These are phyloP conservation scores for Neomorphus geoffroyi DNA, from an alignment of 2,797 vertebrate species.

Conservation along the genomic window DNA sequence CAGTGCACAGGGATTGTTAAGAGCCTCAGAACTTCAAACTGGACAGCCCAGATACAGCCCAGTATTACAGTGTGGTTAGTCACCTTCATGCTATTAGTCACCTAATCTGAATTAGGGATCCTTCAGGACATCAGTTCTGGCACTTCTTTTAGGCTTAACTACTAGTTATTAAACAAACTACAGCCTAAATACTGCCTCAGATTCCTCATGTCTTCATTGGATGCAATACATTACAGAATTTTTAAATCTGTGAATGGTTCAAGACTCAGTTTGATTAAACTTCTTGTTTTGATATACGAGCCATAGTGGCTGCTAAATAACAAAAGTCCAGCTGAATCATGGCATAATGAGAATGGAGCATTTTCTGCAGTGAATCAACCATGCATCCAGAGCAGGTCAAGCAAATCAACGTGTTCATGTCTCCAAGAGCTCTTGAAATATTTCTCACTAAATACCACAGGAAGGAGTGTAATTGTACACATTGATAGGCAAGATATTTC, in stretches of 20 bases:
- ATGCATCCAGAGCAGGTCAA: not conserved
- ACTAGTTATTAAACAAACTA: not conserved
- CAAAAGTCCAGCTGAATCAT: not conserved
- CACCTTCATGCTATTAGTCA: too few relatives aligned
- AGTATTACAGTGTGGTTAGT: not conserved
- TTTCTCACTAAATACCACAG: not conserved
- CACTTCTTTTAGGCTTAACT: not conserved
- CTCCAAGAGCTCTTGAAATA: not conserved
- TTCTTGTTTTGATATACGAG: not conserved
- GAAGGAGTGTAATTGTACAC: not conserved
- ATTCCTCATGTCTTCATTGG: not conserved
- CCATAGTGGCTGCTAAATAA: not conserved
- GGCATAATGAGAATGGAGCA: not conserved
- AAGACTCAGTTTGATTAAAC: not conserved
- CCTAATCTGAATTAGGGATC: not conserved
- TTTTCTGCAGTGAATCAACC: not conserved
- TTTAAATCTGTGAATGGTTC: not conserved
- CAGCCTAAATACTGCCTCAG: not conserved
- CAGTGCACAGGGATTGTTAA: not conserved
- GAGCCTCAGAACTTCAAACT: not conserved
- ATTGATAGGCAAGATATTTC: not conserved
- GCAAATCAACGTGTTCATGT: not conserved
- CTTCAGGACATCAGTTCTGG: not conserved
- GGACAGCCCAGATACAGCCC: not conserved
- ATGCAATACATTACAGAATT: not conserved